Percentiles rank a stretch among this genome's conserved stretches.
These are phyloP conservation scores for Baccha elongata DNA, from an alignment of 2,888 invertebrate species.

Conservation along the genomic window DNA sequence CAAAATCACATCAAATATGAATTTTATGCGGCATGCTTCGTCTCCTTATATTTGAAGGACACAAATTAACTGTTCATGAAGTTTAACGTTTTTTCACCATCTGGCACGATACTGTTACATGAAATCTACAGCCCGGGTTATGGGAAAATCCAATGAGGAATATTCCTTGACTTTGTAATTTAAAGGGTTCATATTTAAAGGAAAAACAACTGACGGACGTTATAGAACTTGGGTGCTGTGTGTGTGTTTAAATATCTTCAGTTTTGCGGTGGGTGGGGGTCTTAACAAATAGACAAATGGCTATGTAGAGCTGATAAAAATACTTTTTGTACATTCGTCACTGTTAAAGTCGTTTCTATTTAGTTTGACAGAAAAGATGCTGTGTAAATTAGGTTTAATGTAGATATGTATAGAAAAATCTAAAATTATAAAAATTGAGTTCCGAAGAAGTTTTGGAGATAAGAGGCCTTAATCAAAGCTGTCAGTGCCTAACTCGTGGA, in stretches of 20 bases:
- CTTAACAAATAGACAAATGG: not conserved
- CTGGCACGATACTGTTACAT: constrained; percentile 20
- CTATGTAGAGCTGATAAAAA: not conserved
- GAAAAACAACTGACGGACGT: not conserved
- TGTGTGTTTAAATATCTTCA: not conserved
- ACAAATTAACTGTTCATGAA: constrained; percentile 72
- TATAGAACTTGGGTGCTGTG: not conserved
- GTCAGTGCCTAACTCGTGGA: no score
- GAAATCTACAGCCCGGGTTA: constrained; percentile 15
- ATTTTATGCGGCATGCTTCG: constrained; percentile 62
- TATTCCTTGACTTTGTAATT: constrained; percentile 60
- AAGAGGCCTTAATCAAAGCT: no score
- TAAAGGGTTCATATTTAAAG: not conserved
- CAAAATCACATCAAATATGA: constrained; percentile 68
- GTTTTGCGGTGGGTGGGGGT: not conserved
- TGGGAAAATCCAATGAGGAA: constrained; percentile 40
- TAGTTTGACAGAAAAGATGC: not conserved
- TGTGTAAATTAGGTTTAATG: no score
- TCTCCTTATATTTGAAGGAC: constrained; percentile 39
- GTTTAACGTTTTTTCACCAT: constrained; percentile 70
- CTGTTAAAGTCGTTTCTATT: not conserved
- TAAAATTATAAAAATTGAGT: no score
- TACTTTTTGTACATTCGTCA: not conserved
- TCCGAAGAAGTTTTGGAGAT: not conserved
- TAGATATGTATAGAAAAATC: not conserved